phyloP scores from a whole-genome alignment of 2,888 invertebrate genomes.

The Heliconius aoede region DNA sequence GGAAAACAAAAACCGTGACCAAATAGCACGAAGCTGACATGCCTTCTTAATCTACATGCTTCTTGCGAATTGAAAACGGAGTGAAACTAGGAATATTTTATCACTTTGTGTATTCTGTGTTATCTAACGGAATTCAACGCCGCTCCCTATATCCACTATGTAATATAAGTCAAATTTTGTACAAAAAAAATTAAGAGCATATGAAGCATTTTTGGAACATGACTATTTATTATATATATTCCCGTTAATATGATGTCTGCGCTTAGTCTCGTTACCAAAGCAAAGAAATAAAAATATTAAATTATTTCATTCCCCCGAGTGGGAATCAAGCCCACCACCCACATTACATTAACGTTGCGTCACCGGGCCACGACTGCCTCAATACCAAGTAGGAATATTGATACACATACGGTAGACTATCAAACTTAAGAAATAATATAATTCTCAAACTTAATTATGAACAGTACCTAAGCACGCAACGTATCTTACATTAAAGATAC shows the following conservation, averaged over 20 bases:
- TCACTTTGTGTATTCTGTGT: not conserved
- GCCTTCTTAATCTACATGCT: not conserved
- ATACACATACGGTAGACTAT: not conserved
- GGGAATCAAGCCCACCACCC: too few relatives aligned
- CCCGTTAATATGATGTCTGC: too few relatives aligned
- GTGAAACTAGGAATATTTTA: too few relatives aligned
- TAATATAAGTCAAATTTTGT: not conserved
- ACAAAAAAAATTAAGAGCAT: not conserved
- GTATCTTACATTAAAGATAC: too few relatives aligned
- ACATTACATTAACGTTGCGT: too few relatives aligned
- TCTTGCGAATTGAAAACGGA: not conserved
- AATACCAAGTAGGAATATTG: too few relatives aligned
- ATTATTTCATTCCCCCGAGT: not conserved
- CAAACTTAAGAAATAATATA: not conserved
- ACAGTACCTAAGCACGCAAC: not conserved
- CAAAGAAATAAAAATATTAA: not conserved
- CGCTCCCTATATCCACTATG: too few relatives aligned
- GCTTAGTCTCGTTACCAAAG: not conserved
- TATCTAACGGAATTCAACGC: not conserved
- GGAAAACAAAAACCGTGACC: slow-evolving; percentile 19
- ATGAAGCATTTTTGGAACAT: not conserved
- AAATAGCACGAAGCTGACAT: slow-evolving; percentile 14
- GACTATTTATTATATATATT: not conserved
- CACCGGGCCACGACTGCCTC: too few relatives aligned
- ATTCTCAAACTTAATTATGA: not conserved